Percentiles rank a stretch among this genome's conserved stretches.
Conservation (phyloP, 2,113 vertebrate genomes). For the Eublepharis macularius region DNA sequence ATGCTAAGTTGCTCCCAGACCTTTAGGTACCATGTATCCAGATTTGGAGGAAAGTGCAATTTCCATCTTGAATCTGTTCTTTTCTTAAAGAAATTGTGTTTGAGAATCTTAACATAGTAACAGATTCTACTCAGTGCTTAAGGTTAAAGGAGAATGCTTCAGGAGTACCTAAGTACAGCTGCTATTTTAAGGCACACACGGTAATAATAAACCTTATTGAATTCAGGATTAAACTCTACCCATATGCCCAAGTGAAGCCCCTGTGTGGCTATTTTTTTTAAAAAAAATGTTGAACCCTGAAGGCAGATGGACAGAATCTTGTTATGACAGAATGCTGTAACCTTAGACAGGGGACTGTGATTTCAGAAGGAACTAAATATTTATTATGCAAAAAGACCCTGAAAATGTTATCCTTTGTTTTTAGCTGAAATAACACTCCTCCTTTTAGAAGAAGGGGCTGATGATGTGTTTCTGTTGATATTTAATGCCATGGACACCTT, state of each 20-base stretch:
- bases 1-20: too few relatives aligned
- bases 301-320: not conserved
- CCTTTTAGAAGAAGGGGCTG: conserved; percentile 88
- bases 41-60: too few relatives aligned
- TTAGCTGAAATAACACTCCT: conserved; percentile 80
- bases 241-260: too few relatives aligned
- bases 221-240: too few relatives aligned
- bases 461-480: conserved; percentile 89
- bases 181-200: not conserved
- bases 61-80: too few relatives aligned
- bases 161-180: not conserved
- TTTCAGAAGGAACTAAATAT: conserved; percentile 1
- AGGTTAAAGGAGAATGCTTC: not conserved
- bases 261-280: too few relatives aligned
- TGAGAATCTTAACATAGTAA: not conserved
- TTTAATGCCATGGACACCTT: conserved; percentile 88
- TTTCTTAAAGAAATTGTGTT: too few relatives aligned
- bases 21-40: too few relatives aligned
- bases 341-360: not conserved
- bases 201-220: not conserved
- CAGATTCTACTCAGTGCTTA: not conserved
- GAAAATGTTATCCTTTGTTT: conserved; percentile 32
- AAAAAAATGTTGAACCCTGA: too few relatives aligned
- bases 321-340: not conserved
- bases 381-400: not conserved